Evolutionary conservation across 2,113 vertebrate species (phyloP).

Genomic region (Odontesthes bonariensis): DNA sequence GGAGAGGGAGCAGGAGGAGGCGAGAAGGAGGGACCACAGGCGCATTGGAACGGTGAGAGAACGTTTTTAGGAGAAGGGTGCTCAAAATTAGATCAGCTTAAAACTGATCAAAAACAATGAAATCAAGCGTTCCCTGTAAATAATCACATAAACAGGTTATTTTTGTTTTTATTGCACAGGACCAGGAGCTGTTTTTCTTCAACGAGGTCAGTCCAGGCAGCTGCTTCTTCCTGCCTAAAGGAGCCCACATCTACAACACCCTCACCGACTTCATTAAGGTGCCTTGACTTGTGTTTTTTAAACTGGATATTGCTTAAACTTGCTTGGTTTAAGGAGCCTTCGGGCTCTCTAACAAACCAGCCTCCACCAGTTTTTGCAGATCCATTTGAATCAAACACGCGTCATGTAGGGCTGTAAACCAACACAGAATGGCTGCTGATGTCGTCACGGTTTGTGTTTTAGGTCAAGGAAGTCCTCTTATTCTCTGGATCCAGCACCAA

Average conservation of each 20-base stretch:
- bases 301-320: too few species aligned
- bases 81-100: neutral
- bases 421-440: too few species aligned
- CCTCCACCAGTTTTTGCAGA: too few species aligned
- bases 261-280: slow-evolving; percentile 93
- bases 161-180: slow-evolving; percentile 54
- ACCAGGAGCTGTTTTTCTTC: slow-evolving; percentile 94
- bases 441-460: too few species aligned
- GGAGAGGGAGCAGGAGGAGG: slow-evolving; percentile 85
- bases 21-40: slow-evolving; percentile 87
- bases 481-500: too few species aligned
- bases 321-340: too few species aligned
- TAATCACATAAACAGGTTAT: neutral
- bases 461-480: too few species aligned
- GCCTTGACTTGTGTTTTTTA: neutral
- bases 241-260: slow-evolving; percentile 90
- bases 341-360: too few species aligned
- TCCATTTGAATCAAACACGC: too few species aligned
- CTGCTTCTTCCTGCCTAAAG: slow-evolving; percentile 95
- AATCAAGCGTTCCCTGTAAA: neutral
- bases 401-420: too few species aligned
- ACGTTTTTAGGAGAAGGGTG: neutral
- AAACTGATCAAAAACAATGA: neutral
- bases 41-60: slow-evolving; percentile 87
- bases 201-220: slow-evolving; percentile 93